Conservation (phyloP, 2,888 invertebrate species). For the Flexamia atlantica region DNA sequence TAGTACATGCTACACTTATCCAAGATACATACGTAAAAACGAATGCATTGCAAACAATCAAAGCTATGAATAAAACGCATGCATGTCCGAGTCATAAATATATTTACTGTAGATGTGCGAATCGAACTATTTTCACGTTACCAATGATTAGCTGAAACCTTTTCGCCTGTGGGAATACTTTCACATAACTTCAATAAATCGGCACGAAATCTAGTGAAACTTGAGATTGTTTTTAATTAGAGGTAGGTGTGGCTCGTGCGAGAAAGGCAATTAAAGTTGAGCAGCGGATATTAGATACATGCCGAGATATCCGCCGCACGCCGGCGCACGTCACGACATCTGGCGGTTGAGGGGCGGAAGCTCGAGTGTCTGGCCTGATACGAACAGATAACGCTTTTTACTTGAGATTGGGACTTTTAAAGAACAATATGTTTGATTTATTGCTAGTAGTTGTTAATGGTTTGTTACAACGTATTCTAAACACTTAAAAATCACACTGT, state of each 20-base stretch:
- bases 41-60: too few species aligned
- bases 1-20: too few species aligned
- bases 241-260: slow-evolving; percentile 35
- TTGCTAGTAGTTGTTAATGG: too few species aligned
- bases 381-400: not conserved
- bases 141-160: not conserved
- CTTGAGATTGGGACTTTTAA: too few species aligned
- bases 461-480: too few species aligned
- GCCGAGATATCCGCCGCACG: slow-evolving; percentile 3
- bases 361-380: not conserved
- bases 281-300: slow-evolving; percentile 38
- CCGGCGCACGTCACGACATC: slow-evolving; percentile 11
- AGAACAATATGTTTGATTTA: too few species aligned
- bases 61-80: too few species aligned
- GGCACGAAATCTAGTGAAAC: not conserved
- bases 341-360: slow-evolving; percentile 3
- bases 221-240: slow-evolving; percentile 25
- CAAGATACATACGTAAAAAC: too few species aligned
- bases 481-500: too few species aligned
- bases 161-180: not conserved
- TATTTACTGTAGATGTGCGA: too few species aligned
- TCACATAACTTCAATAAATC: not conserved
- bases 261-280: slow-evolving; percentile 39
- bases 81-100: too few species aligned
- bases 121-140: not conserved